Evolutionary conservation across 2,113 vertebrate genomes (phyloP).

Genomic region (Ginglymostoma cirratum): DNA sequence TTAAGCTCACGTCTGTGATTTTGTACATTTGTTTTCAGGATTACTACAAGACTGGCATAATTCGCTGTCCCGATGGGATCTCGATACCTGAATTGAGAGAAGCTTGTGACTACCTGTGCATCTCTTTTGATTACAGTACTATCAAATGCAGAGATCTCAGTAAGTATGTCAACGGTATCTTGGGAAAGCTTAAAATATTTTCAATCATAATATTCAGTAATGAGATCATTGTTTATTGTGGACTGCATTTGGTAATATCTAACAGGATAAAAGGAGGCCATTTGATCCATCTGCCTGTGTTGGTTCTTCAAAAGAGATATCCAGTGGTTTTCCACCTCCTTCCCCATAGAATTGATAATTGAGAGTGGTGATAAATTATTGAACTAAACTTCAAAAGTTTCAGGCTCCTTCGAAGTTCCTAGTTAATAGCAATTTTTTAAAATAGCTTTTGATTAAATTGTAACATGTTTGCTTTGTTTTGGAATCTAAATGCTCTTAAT

Average conservation of each 20-base stretch:
- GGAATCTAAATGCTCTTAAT: not conserved
- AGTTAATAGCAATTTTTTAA: not conserved
- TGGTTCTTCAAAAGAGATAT: not conserved
- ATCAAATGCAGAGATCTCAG: conserved; percentile 99
- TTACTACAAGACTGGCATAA: conserved; percentile 98
- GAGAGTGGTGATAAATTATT: not conserved
- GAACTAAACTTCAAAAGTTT: not conserved
- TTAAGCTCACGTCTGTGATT: not conserved
- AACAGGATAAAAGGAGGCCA: not conserved
- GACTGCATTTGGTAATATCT: not conserved
- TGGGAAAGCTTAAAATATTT: not conserved
- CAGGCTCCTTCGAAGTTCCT: not conserved
- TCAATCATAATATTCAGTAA: not conserved
- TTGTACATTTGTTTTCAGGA: conserved; percentile 49
- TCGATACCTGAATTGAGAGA: conserved; percentile 97
- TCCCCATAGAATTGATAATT: not conserved
- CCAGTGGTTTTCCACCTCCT: not conserved
- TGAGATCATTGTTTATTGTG: not conserved
- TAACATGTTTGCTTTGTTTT: not conserved
- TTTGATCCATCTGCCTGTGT: not conserved
- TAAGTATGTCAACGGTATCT: conserved; percentile 62
- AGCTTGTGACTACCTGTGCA: conserved; percentile 97
- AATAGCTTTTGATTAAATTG: not conserved
- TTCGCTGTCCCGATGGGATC: conserved; percentile 97
- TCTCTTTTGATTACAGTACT: conserved; percentile 96